Percentiles rank a stretch among this genome's conserved stretches.
Evolutionary conservation across 1,140 invertebrate genomes (phyloP).

Genomic region (Aphaenogaster rudis): DNA sequence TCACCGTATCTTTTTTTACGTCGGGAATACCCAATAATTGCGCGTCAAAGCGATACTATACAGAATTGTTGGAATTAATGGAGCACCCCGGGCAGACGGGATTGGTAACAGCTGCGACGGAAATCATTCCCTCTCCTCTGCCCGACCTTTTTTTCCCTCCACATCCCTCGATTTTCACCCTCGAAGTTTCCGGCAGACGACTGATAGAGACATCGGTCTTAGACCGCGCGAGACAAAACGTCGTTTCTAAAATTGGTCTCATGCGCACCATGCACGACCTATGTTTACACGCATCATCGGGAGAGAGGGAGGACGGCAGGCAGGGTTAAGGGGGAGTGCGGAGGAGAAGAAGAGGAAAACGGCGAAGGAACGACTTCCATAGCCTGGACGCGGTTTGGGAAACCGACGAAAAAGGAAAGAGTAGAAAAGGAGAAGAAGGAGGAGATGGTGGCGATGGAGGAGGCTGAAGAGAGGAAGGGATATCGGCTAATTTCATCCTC

Average conservation of each 20-base stretch:
- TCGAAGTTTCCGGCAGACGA: constrained; percentile 55
- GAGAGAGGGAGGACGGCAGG: constrained; percentile 1
- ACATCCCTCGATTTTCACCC: constrained; percentile 37
- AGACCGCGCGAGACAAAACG: constrained; percentile 56
- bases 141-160: neutral
- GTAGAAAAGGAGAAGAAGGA: neutral
- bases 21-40: constrained; percentile 15
- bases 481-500: constrained; percentile 82
- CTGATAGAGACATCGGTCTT: constrained; percentile 63
- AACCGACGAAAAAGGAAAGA: constrained; percentile 33
- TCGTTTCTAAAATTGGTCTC: constrained; percentile 70
- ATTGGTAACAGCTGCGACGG: constrained; percentile 56
- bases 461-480: constrained; percentile 54
- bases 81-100: constrained; percentile 13
- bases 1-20: neutral
- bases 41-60: constrained; percentile 31
- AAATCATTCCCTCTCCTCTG: constrained; percentile 36
- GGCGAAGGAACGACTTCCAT: constrained; percentile 36
- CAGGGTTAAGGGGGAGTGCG: neutral
- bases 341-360: constrained; percentile 52
- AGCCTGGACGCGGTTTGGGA: constrained; percentile 46
- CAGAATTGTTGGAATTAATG: constrained; percentile 42
- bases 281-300: constrained; percentile 67
- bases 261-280: constrained; percentile 61
- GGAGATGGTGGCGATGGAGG: neutral